phyloP scores from a whole-genome alignment of 2,888 invertebrate genomes.

The Dasysyrphus albostriatus region DNA sequence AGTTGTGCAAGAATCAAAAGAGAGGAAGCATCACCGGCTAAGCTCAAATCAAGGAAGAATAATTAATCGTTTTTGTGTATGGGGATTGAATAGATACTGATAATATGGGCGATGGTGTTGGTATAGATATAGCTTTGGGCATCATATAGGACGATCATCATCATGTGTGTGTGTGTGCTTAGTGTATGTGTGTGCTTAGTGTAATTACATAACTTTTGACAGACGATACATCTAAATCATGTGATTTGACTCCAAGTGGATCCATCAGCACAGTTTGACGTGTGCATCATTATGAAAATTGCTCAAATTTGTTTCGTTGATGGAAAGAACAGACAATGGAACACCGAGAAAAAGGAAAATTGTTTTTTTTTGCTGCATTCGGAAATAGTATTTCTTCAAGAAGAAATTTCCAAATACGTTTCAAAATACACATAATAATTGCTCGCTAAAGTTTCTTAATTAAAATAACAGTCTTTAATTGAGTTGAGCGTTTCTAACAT shows the following conservation, averaged over 20 bases:
- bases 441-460: background rate
- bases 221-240: slow-evolving; percentile 52
- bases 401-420: background rate
- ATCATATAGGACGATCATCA: slow-evolving; percentile 21
- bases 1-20: slow-evolving; percentile 21
- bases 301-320: slow-evolving; percentile 3
- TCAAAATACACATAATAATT: background rate
- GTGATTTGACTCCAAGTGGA: slow-evolving; percentile 38
- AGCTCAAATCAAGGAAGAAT: slow-evolving; percentile 51
- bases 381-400: background rate
- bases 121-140: background rate
- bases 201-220: slow-evolving; percentile 41
- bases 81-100: slow-evolving; percentile 3
- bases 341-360: background rate
- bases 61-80: slow-evolving; percentile 56
- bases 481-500: no score
- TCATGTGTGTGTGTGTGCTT: background rate
- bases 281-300: slow-evolving; percentile 49
- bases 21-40: slow-evolving; percentile 2
- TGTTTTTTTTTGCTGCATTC: background rate
- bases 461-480: background rate
- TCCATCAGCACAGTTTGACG: slow-evolving; percentile 37
- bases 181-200: slow-evolving; percentile 9
- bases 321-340: background rate
- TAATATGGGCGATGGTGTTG: background rate